Base-by-base conservation (phyloP, 1,140 invertebrate genomes). In the Caenorhabditis inopinata region DNA sequence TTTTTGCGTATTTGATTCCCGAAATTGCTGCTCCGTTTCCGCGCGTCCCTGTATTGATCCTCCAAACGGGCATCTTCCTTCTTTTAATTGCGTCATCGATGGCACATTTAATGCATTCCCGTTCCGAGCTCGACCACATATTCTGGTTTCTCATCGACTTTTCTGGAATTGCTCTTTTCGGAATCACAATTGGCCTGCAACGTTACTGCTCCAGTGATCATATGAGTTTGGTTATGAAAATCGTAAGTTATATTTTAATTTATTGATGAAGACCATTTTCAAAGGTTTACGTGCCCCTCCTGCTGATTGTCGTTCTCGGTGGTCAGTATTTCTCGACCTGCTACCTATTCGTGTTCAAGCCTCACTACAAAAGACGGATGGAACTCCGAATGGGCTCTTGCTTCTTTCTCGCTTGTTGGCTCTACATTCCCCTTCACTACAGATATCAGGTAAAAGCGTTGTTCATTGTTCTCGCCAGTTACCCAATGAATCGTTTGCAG, bases 141-240 rank as follows among this genome's bases (percentile, higher is more conserved):
- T 85, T 86, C 78, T 85, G 85, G 85, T 82, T 85, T 32, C 48
- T 85, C 1, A 79, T 85, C 18, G 85, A 85, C 49, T 85, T 85
- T 62, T 68, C 78, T 23, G 85, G 85, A 47, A 85, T 85, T 27
- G 83, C 85, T 23, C 27, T 86, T 16, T 85, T 85, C 46, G 74
- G 46, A 25, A 74, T 85, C 14, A 45, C 46, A 21, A 84, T 86
- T 42, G 85, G 85, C n/a, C 14, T 85, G 7, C 85, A 85, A 68
- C 45, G 85, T 27, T 82, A 84, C 74, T 74, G 74, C 23, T 82
- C 82, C 18, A 51, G 35, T 14, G 53, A 76, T 58, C 35, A 78
- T 68, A 73, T 81, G 80, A 53, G 62, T 49, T n/a, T 49, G 7
- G 27, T 76, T n/a, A 58, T 53, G 27, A 35, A 75, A 68, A 68